phyloP scores from a whole-genome alignment of 2,797 vertebrate genomes.

The Eospalax fontanierii region DNA sequence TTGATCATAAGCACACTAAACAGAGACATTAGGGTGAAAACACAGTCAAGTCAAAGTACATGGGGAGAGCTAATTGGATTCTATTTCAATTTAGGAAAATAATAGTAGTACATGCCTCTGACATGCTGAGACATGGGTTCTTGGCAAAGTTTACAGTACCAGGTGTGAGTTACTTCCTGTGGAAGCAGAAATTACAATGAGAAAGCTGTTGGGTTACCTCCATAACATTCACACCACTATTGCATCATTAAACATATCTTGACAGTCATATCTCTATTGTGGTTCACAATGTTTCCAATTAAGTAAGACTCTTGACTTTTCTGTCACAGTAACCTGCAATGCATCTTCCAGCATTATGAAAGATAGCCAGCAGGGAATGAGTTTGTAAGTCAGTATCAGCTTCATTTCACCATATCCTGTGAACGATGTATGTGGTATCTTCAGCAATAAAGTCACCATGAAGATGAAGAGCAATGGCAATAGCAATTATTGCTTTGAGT shows the following conservation, averaged over 20 bases:
- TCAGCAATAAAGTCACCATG: too few species aligned
- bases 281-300: not conserved
- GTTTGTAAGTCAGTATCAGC: not conserved
- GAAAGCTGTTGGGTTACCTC: not conserved
- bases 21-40: not conserved
- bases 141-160: not conserved
- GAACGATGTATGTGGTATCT: not conserved
- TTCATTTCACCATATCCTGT: not conserved
- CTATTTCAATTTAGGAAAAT: not conserved
- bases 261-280: not conserved
- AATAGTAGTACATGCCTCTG: not conserved
- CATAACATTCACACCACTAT: not conserved
- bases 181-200: not conserved
- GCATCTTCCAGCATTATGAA: not conserved
- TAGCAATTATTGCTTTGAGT: not conserved
- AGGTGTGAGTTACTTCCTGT: not conserved
- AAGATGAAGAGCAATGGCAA: not conserved
- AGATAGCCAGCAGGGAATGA: too few species aligned
- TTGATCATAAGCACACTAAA: not conserved
- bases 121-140: not conserved
- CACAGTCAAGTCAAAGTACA: conserved; percentile 35
- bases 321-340: not conserved
- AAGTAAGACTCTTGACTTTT: not conserved
- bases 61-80: not conserved
- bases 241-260: not conserved